These are phyloP conservation scores for Lampris megalopsis DNA, from an alignment of 2,113 vertebrate genomes.

Conservation along the genomic window DNA sequence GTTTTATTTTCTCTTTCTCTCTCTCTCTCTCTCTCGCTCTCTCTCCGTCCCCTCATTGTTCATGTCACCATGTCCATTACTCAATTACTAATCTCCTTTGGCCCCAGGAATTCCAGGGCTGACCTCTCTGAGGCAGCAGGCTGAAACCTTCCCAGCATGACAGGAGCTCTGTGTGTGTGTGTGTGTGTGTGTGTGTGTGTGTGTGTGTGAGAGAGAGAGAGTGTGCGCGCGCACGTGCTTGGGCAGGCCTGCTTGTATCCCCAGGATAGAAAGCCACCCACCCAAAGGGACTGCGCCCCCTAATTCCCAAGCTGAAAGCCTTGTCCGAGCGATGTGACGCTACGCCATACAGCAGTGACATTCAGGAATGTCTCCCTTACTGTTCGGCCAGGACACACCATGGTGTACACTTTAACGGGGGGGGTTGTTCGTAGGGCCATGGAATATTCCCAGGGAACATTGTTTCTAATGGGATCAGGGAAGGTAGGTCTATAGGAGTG, in stretches of 20 bases:
- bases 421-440: conserved; percentile 46
- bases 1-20: conserved; percentile 30
- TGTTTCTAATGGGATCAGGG: conserved; percentile 67
- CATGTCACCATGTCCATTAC: conserved; percentile 85
- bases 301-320: conserved; percentile 67
- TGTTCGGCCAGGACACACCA: conserved; percentile 18
- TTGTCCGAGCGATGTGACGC: conserved; percentile 70
- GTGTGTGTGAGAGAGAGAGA: not conserved
- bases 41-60: conserved; percentile 75
- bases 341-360: conserved; percentile 64
- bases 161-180: conserved; percentile 79
- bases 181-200: conserved; percentile 32
- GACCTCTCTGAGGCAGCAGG: conserved; percentile 83
- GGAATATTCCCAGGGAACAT: conserved; percentile 59
- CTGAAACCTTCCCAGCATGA: conserved; percentile 84
- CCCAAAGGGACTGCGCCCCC: conserved; percentile 75
- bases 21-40: not conserved
- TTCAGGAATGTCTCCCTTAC: conserved; percentile 64
- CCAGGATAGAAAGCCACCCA: conserved; percentile 64
- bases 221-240: not conserved
- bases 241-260: conserved; percentile 21
- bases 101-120: conserved; percentile 87
- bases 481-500: conserved; percentile 39
- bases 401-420: conserved; percentile 39
- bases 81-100: conserved; percentile 84